phyloP scores from a whole-genome alignment of 2,797 vertebrate species.

The Melanotaenia nigrans region DNA sequence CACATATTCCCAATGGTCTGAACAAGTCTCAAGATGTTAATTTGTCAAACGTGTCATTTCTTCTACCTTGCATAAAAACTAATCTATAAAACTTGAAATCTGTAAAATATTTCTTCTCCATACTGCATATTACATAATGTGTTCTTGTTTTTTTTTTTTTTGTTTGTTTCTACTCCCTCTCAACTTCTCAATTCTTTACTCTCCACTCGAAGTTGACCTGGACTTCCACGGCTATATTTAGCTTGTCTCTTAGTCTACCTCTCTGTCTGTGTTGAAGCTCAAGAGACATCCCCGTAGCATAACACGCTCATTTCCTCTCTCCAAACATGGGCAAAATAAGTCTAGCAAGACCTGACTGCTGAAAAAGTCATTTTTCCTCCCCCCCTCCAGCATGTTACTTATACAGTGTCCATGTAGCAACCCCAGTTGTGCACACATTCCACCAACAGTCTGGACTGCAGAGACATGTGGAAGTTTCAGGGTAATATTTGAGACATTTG shows the following conservation, averaged over 20 bases:
- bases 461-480: constrained; percentile 45
- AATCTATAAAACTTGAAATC: background rate
- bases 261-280: constrained; percentile 50
- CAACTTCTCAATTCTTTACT: constrained; percentile 36
- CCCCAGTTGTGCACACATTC: constrained; percentile 51
- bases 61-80: background rate
- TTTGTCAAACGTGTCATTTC: constrained; percentile 9
- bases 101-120: background rate
- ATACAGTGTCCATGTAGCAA: constrained; percentile 50
- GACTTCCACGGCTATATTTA: constrained; percentile 68
- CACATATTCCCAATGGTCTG: constrained; percentile 17
- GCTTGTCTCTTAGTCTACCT: constrained; percentile 57
- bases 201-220: constrained; percentile 61
- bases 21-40: constrained; percentile 15
- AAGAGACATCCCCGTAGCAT: constrained; percentile 64
- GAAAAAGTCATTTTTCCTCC: constrained; percentile 38
- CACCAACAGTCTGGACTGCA: constrained; percentile 48
- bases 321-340: constrained; percentile 76
- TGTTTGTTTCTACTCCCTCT: constrained; percentile 1
- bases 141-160: background rate
- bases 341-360: constrained; percentile 52
- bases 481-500: constrained; percentile 30
- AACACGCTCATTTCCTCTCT: constrained; percentile 71
- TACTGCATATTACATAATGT: constrained; percentile 28
- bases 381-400: constrained; percentile 43